phyloP scores from a whole-genome alignment of 2,888 invertebrate genomes.

The Celastrina argiolus region DNA sequence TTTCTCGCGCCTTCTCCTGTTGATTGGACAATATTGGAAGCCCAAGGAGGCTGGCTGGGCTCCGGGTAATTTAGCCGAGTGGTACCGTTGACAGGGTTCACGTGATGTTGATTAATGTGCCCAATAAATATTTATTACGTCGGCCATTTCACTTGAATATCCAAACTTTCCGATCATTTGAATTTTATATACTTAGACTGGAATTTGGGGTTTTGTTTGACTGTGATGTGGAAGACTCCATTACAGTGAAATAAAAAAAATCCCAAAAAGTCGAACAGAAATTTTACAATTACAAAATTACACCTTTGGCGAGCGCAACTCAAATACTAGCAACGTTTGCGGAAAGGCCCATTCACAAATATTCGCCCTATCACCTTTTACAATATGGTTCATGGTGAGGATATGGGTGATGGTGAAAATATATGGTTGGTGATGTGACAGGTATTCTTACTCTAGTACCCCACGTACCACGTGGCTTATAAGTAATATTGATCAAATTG shows the following conservation, averaged over 20 bases:
- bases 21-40: slow-evolving; percentile 4
- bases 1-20: background rate
- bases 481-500: no score
- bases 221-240: background rate
- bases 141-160: background rate
- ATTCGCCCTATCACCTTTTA: no score
- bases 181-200: background rate
- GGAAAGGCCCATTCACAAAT: no score
- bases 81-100: slow-evolving; percentile 6
- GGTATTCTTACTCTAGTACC: no score
- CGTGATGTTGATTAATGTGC: slow-evolving; percentile 19
- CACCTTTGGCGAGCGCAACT: no score
- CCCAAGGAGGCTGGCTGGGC: background rate
- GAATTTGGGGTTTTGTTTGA: background rate
- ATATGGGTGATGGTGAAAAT: no score
- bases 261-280: background rate
- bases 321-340: no score
- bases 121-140: slow-evolving; percentile 17
- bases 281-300: no score
- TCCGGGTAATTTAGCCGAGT: background rate
- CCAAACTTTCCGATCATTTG: background rate
- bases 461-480: no score
- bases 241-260: no score
- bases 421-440: no score
- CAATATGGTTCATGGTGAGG: no score